These are phyloP conservation scores for Cervus canadensis DNA, from an alignment of 2,113 vertebrate genomes.

Conservation along the genomic window DNA sequence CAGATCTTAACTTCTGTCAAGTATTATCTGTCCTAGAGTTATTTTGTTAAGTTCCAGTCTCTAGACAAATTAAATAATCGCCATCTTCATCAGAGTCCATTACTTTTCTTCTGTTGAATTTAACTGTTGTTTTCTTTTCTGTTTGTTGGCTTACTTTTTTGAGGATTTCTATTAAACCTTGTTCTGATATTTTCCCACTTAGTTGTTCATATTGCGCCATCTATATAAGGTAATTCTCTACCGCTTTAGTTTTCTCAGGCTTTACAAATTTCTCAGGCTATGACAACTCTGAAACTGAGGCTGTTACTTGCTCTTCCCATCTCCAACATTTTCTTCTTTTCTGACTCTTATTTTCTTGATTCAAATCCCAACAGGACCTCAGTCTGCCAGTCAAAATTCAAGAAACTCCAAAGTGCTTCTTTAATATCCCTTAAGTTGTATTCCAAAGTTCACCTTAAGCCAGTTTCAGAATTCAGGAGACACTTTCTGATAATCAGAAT, in stretches of 20 bases:
- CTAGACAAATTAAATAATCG: not conserved
- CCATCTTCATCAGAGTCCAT: not conserved
- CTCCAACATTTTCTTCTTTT: not conserved
- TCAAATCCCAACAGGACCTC: not conserved
- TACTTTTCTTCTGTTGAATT: too few relatives aligned
- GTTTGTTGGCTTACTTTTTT: not conserved
- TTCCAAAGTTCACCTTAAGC: not conserved
- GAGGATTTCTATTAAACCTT: not conserved
- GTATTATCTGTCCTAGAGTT: not conserved
- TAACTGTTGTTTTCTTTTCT: not conserved
- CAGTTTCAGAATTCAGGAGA: not conserved
- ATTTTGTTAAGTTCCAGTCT: not conserved
- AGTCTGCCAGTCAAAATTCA: not conserved
- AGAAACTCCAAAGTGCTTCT: not conserved
- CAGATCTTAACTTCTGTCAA: not conserved
- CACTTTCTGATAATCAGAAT: not conserved
- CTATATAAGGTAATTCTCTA: conserved; percentile 99
- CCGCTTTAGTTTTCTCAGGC: conserved; percentile 95
- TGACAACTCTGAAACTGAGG: not conserved
- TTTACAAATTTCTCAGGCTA: conserved; percentile 85
- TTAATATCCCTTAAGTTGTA: not conserved
- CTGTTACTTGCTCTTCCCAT: not conserved
- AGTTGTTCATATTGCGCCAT: conserved; percentile 94
- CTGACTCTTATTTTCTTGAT: not conserved
- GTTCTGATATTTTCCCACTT: conserved; percentile 87